Conservation (phyloP, 2,888 invertebrate genomes). For the Agriopis marginaria region DNA sequence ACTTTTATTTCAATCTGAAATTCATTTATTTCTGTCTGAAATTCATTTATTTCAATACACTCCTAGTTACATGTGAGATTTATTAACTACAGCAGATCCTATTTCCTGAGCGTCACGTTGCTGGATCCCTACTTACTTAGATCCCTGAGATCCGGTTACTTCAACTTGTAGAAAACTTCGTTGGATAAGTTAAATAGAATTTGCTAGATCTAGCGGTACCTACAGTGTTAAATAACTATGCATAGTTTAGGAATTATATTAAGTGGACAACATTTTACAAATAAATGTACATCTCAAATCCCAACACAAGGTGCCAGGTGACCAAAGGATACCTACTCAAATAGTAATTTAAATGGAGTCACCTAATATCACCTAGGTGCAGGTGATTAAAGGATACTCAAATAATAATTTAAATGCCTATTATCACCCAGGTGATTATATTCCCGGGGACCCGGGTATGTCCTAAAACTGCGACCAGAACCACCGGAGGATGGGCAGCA, state of each 20-base stretch:
- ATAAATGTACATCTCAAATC: too few relatives aligned
- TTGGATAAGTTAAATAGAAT: slow-evolving; percentile 24
- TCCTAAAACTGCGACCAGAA: too few relatives aligned
- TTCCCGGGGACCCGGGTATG: too few relatives aligned
- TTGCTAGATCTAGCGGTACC: not conserved
- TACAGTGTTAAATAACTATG: not conserved
- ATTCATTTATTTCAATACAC: not conserved
- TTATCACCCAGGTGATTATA: too few relatives aligned
- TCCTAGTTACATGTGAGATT: slow-evolving; percentile 13
- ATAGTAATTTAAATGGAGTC: too few relatives aligned
- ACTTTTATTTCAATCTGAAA: not conserved
- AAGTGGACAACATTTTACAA: too few relatives aligned
- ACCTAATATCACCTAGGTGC: too few relatives aligned
- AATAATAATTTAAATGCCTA: too few relatives aligned
- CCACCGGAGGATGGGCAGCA: too few relatives aligned
- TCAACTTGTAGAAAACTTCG: slow-evolving; percentile 27
- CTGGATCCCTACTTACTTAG: slow-evolving; percentile 25
- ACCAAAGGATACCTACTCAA: too few relatives aligned
- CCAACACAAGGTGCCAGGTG: too few relatives aligned
- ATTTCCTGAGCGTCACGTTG: slow-evolving; percentile 20
- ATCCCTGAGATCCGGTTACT: slow-evolving; percentile 26
- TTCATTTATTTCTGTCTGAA: not conserved
- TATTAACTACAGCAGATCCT: slow-evolving; percentile 27
- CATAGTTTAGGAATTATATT: not conserved
- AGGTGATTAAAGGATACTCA: too few relatives aligned